Conservation (phyloP, 2,888 invertebrate genomes). For the Drosophila melanosoma region DNA sequence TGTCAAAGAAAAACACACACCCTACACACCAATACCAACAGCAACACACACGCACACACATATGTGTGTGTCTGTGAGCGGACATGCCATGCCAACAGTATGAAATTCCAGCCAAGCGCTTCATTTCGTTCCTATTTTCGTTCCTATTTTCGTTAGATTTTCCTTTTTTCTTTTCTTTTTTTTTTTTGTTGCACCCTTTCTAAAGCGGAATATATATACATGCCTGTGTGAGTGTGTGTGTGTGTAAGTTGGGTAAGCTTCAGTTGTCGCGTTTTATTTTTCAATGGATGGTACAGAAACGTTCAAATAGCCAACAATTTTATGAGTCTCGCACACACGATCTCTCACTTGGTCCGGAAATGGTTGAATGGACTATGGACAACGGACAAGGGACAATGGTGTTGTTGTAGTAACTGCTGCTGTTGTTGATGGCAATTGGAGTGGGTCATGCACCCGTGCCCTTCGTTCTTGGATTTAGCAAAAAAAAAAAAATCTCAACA, state of each 20-base stretch:
- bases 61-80: conserved; percentile 19
- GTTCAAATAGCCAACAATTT: conserved; percentile 80
- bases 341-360: conserved; percentile 57
- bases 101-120: conserved; percentile 79
- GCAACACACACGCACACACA: conserved; percentile 10
- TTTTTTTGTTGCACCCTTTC: conserved; percentile 49
- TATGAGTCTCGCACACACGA: conserved; percentile 69
- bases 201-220: conserved; percentile 8
- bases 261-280: conserved; percentile 73
- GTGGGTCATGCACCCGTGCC: conserved; percentile 6
- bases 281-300: conserved; percentile 74
- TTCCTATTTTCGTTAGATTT: conserved; percentile 59
- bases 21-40: conserved; percentile 32
- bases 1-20: conserved; percentile 72
- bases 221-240: conserved; percentile 23
- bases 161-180: neutral
- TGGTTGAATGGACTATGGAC: conserved; percentile 43
- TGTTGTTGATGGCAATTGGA: neutral
- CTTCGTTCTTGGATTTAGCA: neutral
- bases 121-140: conserved; percentile 71
- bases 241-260: conserved; percentile 56
- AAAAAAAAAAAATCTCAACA: conserved; percentile 19
- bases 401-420: conserved; percentile 15
- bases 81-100: conserved; percentile 69
- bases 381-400: conserved; percentile 20